Evolutionary conservation across 2,888 invertebrate genomes (phyloP).

Genomic region (Galerucella nymphaeae): DNA sequence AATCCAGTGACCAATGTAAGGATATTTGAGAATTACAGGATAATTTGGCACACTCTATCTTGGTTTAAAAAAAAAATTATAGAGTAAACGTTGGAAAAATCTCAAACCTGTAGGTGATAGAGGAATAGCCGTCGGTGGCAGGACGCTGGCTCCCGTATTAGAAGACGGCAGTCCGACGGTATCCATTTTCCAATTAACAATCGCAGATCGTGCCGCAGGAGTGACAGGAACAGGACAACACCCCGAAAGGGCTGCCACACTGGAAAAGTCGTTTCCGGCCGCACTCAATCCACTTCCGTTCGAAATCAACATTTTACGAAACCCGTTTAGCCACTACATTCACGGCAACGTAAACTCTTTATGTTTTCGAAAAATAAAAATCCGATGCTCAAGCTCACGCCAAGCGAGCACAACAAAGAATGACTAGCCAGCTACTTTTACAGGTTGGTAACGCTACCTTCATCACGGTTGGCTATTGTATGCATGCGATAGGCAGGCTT

Average conservation of each 20-base stretch:
- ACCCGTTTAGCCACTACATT: background rate
- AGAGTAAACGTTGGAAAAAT: background rate
- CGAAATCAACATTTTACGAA: conserved; percentile 71
- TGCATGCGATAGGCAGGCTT: conserved; percentile 64
- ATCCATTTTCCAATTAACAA: conserved; percentile 73
- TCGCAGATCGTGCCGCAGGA: conserved; percentile 64
- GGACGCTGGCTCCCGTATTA: conserved; percentile 67
- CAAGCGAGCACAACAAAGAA: conserved; percentile 65
- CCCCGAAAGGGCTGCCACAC: conserved; percentile 63
- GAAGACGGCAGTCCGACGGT: conserved; percentile 66
- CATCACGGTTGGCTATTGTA: conserved; percentile 64
- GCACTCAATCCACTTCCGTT: conserved; percentile 66
- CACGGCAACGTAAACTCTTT: background rate
- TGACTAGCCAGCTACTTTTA: conserved; percentile 63
- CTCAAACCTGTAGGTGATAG: conserved; percentile 70
- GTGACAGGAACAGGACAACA: conserved; percentile 69
- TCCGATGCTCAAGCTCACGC: conserved; percentile 59
- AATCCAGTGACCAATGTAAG: no score
- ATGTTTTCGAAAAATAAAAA: conserved; percentile 3
- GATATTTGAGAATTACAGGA: no score
- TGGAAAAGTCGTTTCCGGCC: conserved; percentile 66
- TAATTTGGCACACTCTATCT: no score
- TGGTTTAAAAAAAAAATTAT: no score
- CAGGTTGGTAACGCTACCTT: conserved; percentile 63
- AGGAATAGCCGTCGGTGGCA: conserved; percentile 66